Base-by-base conservation (phyloP, 2,888 invertebrate genomes). In the Xylocampa areola region DNA sequence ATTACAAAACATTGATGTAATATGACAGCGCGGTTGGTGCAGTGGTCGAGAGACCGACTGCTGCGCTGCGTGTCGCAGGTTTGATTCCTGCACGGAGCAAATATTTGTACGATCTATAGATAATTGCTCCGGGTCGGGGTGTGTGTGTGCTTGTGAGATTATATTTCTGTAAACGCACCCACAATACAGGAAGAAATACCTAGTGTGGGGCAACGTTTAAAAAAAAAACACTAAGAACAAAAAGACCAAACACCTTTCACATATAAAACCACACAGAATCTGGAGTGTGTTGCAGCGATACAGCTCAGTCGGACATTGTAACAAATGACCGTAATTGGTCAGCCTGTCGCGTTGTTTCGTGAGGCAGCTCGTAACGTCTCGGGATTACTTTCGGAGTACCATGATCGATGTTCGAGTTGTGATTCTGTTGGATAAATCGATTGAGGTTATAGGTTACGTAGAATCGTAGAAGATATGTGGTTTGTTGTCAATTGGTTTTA, bases 321-420 rank as follows among this genome's bases (percentile, higher is more conserved):
- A 81, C 78, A 78, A 67, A 67, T 68, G 76, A 68, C 57, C 43
- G 80, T 80, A 76, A 82, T 82, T 86, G 88, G 87, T 89, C 87
- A 88, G 77, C 52, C 79, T 79, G 84, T 85, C 76, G 76, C 76
- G 76, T 68, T 69, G 65, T 74, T 72, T 66, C 72, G 67, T 58
- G 50, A 59, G 55, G 67, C 63, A 27, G 59, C 59, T 59, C 63
- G 68, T 65, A 69, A 64, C 67, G 69, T 73, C 72, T 61, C 71
- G 39, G 66, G 73, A 72, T 67, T 69, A 71, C 69, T 77, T 73
- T 73, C 63, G 70, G 73, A 68, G 67, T 49, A 39, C 55, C n/a
- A 53, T 75, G 75, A 75, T 75, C 60, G 71, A 75, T 73, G 62
- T 17, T 52, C 74, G 74, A 82, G 77, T 75, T 76, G 74, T 75